Base-by-base conservation (phyloP, 2,888 invertebrate genomes). In the Leucozona laternaria region DNA sequence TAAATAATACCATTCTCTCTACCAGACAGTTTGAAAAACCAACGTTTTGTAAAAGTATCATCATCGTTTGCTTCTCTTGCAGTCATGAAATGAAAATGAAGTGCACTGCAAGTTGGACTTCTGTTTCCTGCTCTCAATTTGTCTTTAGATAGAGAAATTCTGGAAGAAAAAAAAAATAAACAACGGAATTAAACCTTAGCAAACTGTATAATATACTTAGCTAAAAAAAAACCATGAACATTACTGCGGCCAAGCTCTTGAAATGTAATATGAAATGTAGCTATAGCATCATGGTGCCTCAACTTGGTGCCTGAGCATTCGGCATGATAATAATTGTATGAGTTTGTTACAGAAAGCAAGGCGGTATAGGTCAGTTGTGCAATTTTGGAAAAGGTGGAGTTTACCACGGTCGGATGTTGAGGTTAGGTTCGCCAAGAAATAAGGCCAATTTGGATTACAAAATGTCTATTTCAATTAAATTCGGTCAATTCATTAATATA, bases 11-110 rank as follows among this genome's bases (percentile, higher is more conserved):
- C n/a, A n/a, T n/a, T n/a, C n/a, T n/a, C n/a, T n/a, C n/a, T n/a
- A n/a, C n/a, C n/a, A n/a, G n/a, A n/a, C n/a, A n/a, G n/a, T n/a
- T n/a, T n/a, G n/a, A n/a, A n/a, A n/a, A n/a, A n/a, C n/a, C 5
- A 66, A 34, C 37, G 40, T 48, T 66, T 48, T 17, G 37, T 43
- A 58, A 45, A 28, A 71, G 83, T 48, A 79, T 70, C 73, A 71
- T 75, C 70, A 50, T 73, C 68, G 43, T 75, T 20, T 37, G 37
- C 0, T 34, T 37, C 7, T 79, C 83, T 75, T 25, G 6, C 17
- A 60, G 57, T 50, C 79, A 76, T 84, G 76, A 84, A 84, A 79
- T 84, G 75, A 84, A 84, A 66, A 84, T 72, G 71, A 84, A 84
- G 79, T 79, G 76, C 79, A 75, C 50, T 79, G 76, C 76, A 80